Base-by-base conservation (phyloP, 2,113 vertebrate genomes). In the Bubalus kerabau region DNA sequence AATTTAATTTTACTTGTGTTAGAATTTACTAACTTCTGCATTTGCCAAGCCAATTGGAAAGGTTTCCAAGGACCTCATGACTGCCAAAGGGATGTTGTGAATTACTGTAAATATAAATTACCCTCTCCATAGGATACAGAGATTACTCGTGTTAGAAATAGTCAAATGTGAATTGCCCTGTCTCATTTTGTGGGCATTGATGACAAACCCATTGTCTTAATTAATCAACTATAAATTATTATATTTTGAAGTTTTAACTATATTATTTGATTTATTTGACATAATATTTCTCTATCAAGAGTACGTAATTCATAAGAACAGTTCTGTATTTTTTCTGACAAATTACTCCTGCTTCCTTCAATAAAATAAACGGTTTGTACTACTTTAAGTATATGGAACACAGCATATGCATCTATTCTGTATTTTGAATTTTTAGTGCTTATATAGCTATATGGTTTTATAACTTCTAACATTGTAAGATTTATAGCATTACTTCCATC, bases 91-190 rank as follows among this genome's bases (percentile, higher is more conserved):
- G 13, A 43, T 87, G 6, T 84, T 91, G n/a, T 91, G 50, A 87
- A 54, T 96, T 95, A 85, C 91, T 91, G 7, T 56, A 93, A 93
- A 81, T 74, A 78, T 54, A 88, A 94, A 74, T 74, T 50, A 91
- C 62, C 13, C 8, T 21, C 13, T 62, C 76, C 12, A 11, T 56
- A 90, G 15, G 26, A 24, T 76, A 16, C 54, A 95, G 13, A 54
- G 26, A 88, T 88, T 64, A n/a, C 26, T 89, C 19, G 36, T 91
- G 32, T 52, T 80, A 83, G 83, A 93, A 60, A 76, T 54, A 90
- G 60, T 92, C 52, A 76, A 74, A n/a, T 96, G 54, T 84, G 43
- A 91, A 78, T 78, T 87, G 28, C 16, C 24, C 48, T 48, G 11
- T 48, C 48, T 84, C 2, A 60, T 74, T 82, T 84, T 30, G 17